Evolutionary conservation across 2,888 invertebrate genomes (phyloP).

Genomic region (Bellardia bayeri): DNA sequence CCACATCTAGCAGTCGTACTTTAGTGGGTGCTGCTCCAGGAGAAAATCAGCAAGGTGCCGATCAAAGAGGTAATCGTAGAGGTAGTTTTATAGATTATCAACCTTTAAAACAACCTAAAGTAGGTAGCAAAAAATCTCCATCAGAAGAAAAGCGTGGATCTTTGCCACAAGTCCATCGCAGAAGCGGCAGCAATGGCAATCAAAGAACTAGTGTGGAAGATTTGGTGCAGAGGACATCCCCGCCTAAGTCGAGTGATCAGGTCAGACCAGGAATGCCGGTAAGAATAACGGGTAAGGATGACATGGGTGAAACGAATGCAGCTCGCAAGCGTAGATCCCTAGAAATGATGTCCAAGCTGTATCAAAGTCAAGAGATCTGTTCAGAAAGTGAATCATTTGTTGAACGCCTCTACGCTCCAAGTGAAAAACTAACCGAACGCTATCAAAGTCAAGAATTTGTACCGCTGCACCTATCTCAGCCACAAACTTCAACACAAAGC

Average conservation of each 20-base stretch:
- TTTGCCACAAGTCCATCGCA: slow-evolving; percentile 81
- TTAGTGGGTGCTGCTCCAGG: slow-evolving; percentile 86
- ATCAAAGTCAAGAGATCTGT: slow-evolving; percentile 87
- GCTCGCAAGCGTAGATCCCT: slow-evolving; percentile 84
- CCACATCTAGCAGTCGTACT: slow-evolving; percentile 91
- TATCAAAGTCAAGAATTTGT: slow-evolving; percentile 88
- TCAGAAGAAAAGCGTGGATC: slow-evolving; percentile 80
- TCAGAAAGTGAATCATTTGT: slow-evolving; percentile 85
- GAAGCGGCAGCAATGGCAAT: slow-evolving; percentile 79
- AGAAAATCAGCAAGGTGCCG: slow-evolving; percentile 79
- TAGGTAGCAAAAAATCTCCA: slow-evolving; percentile 79
- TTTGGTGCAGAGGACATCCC: slow-evolving; percentile 75
- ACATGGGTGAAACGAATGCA: slow-evolving; percentile 78
- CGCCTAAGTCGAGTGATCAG: slow-evolving; percentile 70
- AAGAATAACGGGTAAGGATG: slow-evolving; percentile 76
- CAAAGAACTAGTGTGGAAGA: slow-evolving; percentile 76
- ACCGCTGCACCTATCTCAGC: slow-evolving; percentile 81
- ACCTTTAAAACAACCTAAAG: slow-evolving; percentile 82
- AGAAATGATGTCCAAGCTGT: slow-evolving; percentile 85
- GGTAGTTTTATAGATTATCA: slow-evolving; percentile 80
- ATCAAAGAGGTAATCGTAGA: slow-evolving; percentile 74
- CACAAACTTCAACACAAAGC: slow-evolving; percentile 36
- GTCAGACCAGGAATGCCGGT: slow-evolving; percentile 77
- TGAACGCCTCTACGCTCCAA: slow-evolving; percentile 87
- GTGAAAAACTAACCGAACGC: slow-evolving; percentile 87